Conservation (phyloP, 1,140 invertebrate species). For the Aphelinus certus region DNA sequence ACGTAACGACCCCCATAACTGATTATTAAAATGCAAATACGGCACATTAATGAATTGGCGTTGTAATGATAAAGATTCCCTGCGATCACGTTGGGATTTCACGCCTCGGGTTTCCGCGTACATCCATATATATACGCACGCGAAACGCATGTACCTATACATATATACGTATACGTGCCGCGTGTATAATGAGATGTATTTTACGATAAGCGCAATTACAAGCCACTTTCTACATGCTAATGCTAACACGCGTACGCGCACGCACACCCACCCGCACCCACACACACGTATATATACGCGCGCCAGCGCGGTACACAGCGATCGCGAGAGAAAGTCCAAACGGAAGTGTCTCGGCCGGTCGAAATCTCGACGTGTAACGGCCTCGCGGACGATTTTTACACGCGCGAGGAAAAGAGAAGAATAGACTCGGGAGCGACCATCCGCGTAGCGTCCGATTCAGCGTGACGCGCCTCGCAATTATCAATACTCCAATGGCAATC, state of each 20-base stretch:
- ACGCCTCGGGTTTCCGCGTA: conserved; percentile 17
- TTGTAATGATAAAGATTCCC: conserved; percentile 9
- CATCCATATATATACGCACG: no score
- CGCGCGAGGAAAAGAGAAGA: not conserved
- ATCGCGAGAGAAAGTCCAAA: conserved; percentile 55
- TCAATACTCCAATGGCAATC: conserved; percentile 12
- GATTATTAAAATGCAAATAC: not conserved
- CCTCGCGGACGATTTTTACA: conserved; percentile 16
- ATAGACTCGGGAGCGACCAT: no score
- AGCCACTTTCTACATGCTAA: conserved; percentile 52
- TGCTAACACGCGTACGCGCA: conserved; percentile 28
- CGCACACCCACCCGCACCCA: no score
- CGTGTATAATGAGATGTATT: conserved; percentile 44
- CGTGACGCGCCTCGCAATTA: not conserved
- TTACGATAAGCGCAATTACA: conserved; percentile 47
- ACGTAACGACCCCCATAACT: not conserved
- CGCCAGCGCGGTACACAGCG: conserved; percentile 44
- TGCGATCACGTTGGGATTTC: conserved; percentile 31
- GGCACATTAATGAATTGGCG: conserved; percentile 1
- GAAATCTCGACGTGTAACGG: not conserved
- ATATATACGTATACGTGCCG: not conserved
- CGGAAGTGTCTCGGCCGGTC: conserved; percentile 43
- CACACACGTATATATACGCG: conserved; percentile 16
- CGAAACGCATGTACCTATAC: no score
- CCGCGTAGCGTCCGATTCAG: no score